These are phyloP conservation scores for Lepetodrilus schrolli DNA, from an alignment of 2,888 invertebrate species.

Conservation along the genomic window DNA sequence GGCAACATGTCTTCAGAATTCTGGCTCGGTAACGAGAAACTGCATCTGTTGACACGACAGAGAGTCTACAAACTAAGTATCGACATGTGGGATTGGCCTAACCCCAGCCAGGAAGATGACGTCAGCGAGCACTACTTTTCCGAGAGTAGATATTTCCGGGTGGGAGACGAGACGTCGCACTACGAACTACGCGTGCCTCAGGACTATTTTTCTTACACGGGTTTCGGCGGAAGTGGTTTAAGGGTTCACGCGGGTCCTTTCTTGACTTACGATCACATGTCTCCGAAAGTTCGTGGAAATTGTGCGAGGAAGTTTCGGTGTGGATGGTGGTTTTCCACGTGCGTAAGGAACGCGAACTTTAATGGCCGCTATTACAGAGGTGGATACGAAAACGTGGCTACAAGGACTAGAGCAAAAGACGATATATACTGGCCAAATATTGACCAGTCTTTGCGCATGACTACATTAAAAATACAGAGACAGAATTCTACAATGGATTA, in stretches of 20 bases:
- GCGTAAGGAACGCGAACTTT: constrained; percentile 48
- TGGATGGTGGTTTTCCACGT: constrained; percentile 50
- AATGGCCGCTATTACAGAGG: constrained; percentile 46
- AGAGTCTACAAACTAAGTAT: constrained; percentile 43
- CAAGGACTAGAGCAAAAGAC: constrained; percentile 33
- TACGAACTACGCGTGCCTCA: constrained; percentile 43
- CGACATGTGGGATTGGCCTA: constrained; percentile 49
- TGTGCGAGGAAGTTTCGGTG: constrained; percentile 45
- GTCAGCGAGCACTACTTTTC: constrained; percentile 39
- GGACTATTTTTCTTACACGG: constrained; percentile 43
- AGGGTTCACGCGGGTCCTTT: constrained; percentile 46
- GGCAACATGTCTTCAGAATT: constrained; percentile 84
- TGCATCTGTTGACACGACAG: constrained; percentile 82
- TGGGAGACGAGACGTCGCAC: constrained; percentile 38
- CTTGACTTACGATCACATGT: constrained; percentile 40
- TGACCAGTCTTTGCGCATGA: constrained; percentile 41
- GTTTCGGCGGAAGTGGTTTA: constrained; percentile 48
- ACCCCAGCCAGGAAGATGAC: neutral
- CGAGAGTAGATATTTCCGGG: constrained; percentile 40
- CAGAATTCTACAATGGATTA: constrained; percentile 27
- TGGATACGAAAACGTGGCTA: constrained; percentile 33
- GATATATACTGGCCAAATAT: constrained; percentile 50
- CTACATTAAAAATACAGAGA: constrained; percentile 43
- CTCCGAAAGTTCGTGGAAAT: constrained; percentile 38
- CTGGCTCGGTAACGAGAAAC: constrained; percentile 89